Evolutionary conservation across 2,888 invertebrate genomes (phyloP).

Genomic region (Harmothoe impar): DNA sequence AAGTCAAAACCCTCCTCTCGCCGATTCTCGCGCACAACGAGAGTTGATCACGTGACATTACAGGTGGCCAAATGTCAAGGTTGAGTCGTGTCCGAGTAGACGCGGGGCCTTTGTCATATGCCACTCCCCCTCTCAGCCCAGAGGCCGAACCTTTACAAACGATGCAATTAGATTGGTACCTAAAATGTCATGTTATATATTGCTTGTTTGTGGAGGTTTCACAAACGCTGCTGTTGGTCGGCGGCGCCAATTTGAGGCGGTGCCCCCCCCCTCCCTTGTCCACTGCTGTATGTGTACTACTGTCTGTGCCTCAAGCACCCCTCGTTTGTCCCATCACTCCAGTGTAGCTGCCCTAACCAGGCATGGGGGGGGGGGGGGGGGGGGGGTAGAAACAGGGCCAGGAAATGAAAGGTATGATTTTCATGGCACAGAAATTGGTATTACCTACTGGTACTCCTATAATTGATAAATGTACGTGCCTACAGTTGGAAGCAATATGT

Average conservation of each 20-base stretch:
- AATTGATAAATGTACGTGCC: too few relatives aligned
- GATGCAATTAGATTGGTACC: constrained; percentile 39
- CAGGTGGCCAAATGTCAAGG: constrained; percentile 60
- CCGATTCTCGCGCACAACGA: constrained; percentile 40
- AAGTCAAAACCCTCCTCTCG: constrained; percentile 52
- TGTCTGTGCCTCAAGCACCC: not conserved
- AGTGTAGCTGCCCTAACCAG: not conserved
- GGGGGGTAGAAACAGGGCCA: too few relatives aligned
- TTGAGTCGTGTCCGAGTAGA: constrained; percentile 45
- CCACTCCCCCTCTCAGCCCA: not conserved
- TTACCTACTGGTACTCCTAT: too few relatives aligned
- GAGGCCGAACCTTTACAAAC: not conserved
- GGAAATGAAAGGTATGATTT: too few relatives aligned
- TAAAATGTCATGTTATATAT: constrained; percentile 59
- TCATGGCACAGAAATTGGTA: too few relatives aligned
- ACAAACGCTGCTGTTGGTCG: constrained; percentile 25
- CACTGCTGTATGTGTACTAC: not conserved
- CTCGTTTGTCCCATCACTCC: not conserved
- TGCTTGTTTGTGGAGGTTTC: constrained; percentile 8
- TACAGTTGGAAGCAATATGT: too few relatives aligned
- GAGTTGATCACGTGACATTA: constrained; percentile 51
- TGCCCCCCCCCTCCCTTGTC: not conserved
- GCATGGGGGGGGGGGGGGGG: not conserved
- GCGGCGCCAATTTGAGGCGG: not conserved
- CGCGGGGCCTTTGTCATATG: constrained; percentile 50